Conservation (phyloP, 2,888 invertebrate genomes). For the Pachydiplax longipennis region DNA sequence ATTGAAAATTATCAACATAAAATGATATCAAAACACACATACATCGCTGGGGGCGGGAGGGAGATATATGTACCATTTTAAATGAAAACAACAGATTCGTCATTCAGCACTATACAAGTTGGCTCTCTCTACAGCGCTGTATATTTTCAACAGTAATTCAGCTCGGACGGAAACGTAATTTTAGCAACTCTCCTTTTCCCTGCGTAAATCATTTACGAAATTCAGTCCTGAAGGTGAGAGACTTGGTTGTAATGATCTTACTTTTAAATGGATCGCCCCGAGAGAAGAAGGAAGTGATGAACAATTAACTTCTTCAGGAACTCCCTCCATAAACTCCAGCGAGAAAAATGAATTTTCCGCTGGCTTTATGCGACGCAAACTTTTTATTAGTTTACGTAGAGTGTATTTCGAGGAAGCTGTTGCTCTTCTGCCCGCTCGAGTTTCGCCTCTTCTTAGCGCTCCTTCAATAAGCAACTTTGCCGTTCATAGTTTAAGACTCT, state of each 20-base stretch:
- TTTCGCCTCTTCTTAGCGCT: background rate
- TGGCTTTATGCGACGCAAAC: constrained; percentile 22
- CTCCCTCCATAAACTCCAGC: background rate
- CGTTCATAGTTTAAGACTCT: background rate
- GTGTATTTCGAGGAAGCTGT: background rate
- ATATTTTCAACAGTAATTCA: too few relatives aligned
- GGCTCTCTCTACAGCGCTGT: too few relatives aligned
- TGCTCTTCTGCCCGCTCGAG: background rate
- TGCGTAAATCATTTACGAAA: background rate
- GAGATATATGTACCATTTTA: too few relatives aligned
- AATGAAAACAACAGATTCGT: too few relatives aligned
- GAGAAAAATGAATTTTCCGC: constrained; percentile 22
- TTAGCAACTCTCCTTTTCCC: background rate
- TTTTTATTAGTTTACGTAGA: constrained; percentile 40
- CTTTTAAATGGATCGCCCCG: background rate
- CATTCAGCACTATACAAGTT: too few relatives aligned
- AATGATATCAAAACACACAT: too few relatives aligned
- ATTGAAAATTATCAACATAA: too few relatives aligned
- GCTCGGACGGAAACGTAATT: background rate
- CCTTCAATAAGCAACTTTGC: background rate
- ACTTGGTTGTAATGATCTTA: background rate
- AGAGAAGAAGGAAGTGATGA: background rate
- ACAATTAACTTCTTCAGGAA: background rate
- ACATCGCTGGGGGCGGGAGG: too few relatives aligned
- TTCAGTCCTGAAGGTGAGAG: background rate